phyloP scores from a whole-genome alignment of 2,888 invertebrate genomes.

The Phasia obesa region DNA sequence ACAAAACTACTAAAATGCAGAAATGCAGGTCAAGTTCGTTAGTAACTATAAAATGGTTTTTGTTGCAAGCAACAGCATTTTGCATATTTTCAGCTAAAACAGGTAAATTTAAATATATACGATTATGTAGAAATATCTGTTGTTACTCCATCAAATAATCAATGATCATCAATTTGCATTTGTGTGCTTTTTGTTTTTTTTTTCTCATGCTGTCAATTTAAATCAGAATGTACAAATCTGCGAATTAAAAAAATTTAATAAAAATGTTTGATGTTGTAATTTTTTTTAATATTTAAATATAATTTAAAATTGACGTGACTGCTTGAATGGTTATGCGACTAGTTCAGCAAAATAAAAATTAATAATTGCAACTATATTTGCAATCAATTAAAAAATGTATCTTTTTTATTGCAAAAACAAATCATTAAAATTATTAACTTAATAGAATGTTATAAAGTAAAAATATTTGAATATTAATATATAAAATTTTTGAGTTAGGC shows the following conservation, averaged over 20 bases:
- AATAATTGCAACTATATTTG: constrained; percentile 21
- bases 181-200: not conserved
- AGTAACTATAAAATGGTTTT: constrained; percentile 23
- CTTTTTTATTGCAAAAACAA: too few species aligned
- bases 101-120: constrained; percentile 15
- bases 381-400: not conserved
- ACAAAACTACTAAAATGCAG: constrained; percentile 18
- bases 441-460: too few species aligned
- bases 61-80: constrained; percentile 22
- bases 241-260: not conserved
- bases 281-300: too few species aligned
- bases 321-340: not conserved
- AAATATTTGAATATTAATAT: too few species aligned
- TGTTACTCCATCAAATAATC: constrained; percentile 1
- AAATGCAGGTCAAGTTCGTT: constrained; percentile 62
- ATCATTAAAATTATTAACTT: too few species aligned
- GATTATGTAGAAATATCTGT: not conserved
- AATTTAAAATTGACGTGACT: constrained; percentile 4
- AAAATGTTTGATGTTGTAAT: constrained; percentile 10
- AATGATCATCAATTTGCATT: constrained; percentile 36
- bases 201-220: constrained; percentile 27
- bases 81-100: constrained; percentile 21
- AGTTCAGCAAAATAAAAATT: not conserved
- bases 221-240: constrained; percentile 24
- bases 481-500: too few species aligned